These are phyloP conservation scores for Pseudomyrmex flavicornis DNA, from an alignment of 1,140 invertebrate species.

Conservation along the genomic window DNA sequence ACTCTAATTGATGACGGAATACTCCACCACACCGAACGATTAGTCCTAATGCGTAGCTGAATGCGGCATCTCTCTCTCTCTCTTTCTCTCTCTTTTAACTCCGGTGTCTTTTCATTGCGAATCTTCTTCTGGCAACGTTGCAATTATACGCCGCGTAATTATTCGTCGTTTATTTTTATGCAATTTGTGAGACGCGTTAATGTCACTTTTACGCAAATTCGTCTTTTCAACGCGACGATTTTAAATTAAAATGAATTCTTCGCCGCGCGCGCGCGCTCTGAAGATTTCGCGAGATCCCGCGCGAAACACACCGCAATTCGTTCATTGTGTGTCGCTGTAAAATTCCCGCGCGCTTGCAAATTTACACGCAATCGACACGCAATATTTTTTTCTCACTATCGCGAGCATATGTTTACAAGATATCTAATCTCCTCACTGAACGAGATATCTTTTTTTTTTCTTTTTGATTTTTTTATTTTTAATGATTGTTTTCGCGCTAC, in stretches of 20 bases:
- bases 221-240: neutral
- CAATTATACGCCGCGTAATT: constrained; percentile 1
- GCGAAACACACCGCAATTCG: too few relatives aligned
- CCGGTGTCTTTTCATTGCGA: constrained; percentile 35
- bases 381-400: too few relatives aligned
- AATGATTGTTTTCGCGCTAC: too few relatives aligned
- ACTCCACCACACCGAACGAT: constrained; percentile 14
- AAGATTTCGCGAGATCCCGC: too few relatives aligned
- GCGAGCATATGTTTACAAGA: too few relatives aligned
- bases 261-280: neutral
- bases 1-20: constrained; percentile 31
- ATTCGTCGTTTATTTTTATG: neutral
- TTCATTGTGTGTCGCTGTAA: too few relatives aligned
- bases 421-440: too few relatives aligned
- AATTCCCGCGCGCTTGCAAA: too few relatives aligned
- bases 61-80: too few relatives aligned
- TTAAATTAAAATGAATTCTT: constrained; percentile 30
- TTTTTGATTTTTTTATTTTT: too few relatives aligned
- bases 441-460: too few relatives aligned
- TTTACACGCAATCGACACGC: too few relatives aligned
- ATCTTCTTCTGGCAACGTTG: constrained; percentile 9
- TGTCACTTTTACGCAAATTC: constrained; percentile 2
- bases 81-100: neutral
- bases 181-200: constrained; percentile 18
- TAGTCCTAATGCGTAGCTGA: neutral